Evolutionary conservation across 1,140 invertebrate species (phyloP).

Genomic region (Araneus ventricosus): DNA sequence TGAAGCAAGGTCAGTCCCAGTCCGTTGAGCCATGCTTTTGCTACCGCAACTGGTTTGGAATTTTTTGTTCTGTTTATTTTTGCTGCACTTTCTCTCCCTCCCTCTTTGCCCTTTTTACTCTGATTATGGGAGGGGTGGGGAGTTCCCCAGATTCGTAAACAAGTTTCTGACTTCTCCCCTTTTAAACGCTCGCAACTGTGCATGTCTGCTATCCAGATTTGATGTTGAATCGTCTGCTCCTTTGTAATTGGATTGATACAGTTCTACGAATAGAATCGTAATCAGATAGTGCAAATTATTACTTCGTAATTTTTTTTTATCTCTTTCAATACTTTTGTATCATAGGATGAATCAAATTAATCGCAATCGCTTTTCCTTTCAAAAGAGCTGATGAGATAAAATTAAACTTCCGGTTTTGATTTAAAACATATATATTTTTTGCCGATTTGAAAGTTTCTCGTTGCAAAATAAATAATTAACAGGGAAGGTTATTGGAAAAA

Average conservation of each 20-base stretch:
- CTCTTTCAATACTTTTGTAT: not conserved
- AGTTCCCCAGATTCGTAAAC: constrained; percentile 60
- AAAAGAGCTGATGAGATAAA: not conserved
- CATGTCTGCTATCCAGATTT: constrained; percentile 18
- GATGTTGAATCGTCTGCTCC: not conserved
- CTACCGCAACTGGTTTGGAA: constrained; percentile 43
- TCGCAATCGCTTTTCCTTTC: not conserved
- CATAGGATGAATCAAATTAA: not conserved
- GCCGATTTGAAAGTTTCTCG: too few relatives aligned
- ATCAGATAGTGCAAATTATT: not conserved
- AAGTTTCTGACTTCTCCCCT: constrained; percentile 30
- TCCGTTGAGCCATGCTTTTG: constrained; percentile 27
- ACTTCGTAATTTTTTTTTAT: not conserved
- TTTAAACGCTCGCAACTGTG: not conserved
- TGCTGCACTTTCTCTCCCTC: constrained; percentile 24
- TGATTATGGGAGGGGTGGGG: constrained; percentile 32
- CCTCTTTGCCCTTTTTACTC: constrained; percentile 10
- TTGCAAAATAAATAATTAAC: too few relatives aligned
- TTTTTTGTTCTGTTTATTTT: constrained; percentile 22
- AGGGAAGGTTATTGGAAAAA: too few relatives aligned
- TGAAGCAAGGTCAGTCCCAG: constrained; percentile 34
- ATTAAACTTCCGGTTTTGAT: not conserved
- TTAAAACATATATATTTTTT: too few relatives aligned
- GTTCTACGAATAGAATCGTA: not conserved
- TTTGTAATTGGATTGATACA: not conserved